A percentile compares a stretch with the other conserved stretches of the same genome.
These are phyloP conservation scores for Drosophila differens DNA, from an alignment of 2,888 invertebrate species.

Conservation along the genomic window DNA sequence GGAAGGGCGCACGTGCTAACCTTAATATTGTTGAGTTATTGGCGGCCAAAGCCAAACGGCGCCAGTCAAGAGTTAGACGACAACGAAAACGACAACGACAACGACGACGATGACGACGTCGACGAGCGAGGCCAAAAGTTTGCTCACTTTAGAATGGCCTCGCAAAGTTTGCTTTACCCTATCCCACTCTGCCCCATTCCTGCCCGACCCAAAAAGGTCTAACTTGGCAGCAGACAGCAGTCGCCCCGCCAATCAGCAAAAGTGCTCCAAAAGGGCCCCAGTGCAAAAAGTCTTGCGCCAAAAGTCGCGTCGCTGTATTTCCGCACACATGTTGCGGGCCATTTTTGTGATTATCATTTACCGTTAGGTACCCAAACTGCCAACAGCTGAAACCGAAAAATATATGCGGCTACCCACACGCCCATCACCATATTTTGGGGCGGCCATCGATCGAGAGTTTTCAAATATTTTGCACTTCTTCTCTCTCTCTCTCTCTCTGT, in stretches of 20 bases:
- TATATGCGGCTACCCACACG: neutral
- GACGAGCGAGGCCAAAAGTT: constrained; percentile 65
- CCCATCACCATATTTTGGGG: neutral
- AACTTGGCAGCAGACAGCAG: constrained; percentile 22
- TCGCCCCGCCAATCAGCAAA: constrained; percentile 69
- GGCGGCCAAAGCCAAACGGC: constrained; percentile 78
- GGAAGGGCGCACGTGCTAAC: constrained; percentile 73
- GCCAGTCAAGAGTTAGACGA: constrained; percentile 76
- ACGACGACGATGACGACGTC: constrained; percentile 13
- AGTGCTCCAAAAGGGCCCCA: constrained; percentile 62
- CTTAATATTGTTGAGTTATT: constrained; percentile 82
- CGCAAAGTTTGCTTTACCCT: constrained; percentile 52
- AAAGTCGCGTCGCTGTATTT: constrained; percentile 77
- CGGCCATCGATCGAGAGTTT: constrained; percentile 50
- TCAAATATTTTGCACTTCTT: neutral
- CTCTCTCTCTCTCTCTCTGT: neutral
- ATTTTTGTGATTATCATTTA: constrained; percentile 79
- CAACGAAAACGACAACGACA: constrained; percentile 13
- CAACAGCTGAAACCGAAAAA: constrained; percentile 29
- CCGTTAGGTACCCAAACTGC: constrained; percentile 44
- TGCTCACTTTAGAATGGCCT: constrained; percentile 71
- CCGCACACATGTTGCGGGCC: constrained; percentile 79
- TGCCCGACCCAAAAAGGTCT: constrained; percentile 1
- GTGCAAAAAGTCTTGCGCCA: constrained; percentile 67
- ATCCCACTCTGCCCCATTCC: neutral